phyloP scores from a whole-genome alignment of 2,797 vertebrate species.

The Columba guinea region DNA sequence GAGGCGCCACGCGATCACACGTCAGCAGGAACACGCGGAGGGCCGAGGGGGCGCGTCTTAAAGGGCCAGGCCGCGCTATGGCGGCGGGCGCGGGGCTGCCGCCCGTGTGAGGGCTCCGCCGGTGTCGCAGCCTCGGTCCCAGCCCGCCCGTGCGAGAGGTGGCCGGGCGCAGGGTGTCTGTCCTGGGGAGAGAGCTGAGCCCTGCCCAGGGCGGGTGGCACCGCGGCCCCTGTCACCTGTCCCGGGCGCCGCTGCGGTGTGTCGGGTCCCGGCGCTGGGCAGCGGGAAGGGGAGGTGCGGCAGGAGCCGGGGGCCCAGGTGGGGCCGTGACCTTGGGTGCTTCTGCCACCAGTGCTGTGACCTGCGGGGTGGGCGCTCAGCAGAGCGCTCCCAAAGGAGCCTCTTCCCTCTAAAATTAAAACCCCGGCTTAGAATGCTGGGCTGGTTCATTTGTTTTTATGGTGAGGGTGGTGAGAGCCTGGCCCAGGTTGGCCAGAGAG shows the following conservation, averaged over 20 bases:
- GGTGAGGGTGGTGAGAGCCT: fast-evolving
- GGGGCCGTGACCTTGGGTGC: fast-evolving
- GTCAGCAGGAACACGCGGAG: neutral
- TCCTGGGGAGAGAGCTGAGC: too few species aligned
- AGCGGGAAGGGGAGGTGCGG: neutral
- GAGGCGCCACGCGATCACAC: slow-evolving; percentile 33
- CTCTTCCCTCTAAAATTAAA: neutral
- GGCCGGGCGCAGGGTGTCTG: neutral
- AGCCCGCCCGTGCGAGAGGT: neutral
- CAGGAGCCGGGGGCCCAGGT: fast-evolving
- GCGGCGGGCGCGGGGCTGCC: neutral
- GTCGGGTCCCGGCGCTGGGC: too few species aligned
- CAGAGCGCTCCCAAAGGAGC: too few species aligned
- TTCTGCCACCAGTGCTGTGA: fast-evolving
- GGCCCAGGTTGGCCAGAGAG: neutral
- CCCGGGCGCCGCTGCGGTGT: too few species aligned
- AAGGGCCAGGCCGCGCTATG: neutral
- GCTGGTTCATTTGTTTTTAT: neutral
- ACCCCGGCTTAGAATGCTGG: neutral
- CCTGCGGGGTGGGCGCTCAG: too few species aligned
- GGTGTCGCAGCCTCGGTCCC: too few species aligned
- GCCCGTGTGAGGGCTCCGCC: neutral
- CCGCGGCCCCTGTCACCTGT: fast-evolving
- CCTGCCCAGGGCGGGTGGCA: too few species aligned
- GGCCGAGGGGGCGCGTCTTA: neutral